These are phyloP conservation scores for Incurvaria masculella DNA, from an alignment of 2,888 invertebrate genomes.

Conservation along the genomic window DNA sequence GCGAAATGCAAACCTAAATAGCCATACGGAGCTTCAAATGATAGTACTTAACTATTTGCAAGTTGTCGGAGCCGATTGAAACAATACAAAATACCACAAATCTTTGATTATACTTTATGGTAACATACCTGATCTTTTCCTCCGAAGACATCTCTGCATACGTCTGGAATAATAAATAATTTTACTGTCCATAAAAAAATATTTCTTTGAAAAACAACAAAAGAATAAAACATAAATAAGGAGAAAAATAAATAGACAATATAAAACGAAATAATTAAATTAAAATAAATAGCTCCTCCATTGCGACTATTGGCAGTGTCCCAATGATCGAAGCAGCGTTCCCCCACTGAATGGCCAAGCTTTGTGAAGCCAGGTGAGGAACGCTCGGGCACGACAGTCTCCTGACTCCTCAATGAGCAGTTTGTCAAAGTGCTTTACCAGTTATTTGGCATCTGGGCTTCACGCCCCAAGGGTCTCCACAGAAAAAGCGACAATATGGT, in stretches of 20 bases:
- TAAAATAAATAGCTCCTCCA: no score
- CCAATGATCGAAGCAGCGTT: no score
- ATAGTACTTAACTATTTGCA: conserved; percentile 7
- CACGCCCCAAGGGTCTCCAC: no score
- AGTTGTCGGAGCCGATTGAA: neutral
- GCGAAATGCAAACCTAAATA: neutral
- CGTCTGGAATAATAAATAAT: conserved; percentile 52
- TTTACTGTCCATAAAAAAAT: conserved; percentile 1
- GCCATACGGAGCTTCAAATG: conserved; percentile 7
- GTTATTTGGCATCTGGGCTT: no score
- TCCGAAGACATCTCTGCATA: conserved; percentile 71
- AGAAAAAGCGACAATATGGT: no score
- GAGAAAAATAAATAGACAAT: neutral
- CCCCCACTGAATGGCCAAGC: no score
- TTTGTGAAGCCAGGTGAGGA: no score
- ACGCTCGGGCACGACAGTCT: no score
- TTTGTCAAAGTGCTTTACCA: no score
- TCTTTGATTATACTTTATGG: conserved; percentile 2
- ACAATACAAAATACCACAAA: neutral
- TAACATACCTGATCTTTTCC: conserved; percentile 67
- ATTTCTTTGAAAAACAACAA: neutral
- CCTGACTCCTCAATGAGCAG: no score
- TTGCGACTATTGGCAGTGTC: no score
- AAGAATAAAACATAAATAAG: neutral
- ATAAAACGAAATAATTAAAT: no score